Base-by-base conservation (phyloP, 2,113 vertebrate genomes). In the Atrichornis clamosus region DNA sequence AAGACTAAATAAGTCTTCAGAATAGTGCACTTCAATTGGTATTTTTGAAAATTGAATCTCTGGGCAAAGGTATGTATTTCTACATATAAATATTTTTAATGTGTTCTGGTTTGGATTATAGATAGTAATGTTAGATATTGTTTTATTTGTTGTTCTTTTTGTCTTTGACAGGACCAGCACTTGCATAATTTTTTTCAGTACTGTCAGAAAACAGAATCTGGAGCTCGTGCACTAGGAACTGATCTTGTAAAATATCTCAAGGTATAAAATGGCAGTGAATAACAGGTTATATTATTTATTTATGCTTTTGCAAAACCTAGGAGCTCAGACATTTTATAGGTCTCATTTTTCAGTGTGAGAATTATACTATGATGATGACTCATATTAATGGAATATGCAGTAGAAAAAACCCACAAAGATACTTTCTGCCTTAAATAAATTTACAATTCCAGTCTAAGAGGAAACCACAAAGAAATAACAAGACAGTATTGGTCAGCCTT, bases 121-220 rank as follows among this genome's bases (percentile, higher is more conserved):
- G 26, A 24, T 67, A 50, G 26, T 58, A 35, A 17, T 47, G n/a
- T 65, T 67, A 35, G 6, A 17, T 70, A 37, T 49, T 49, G 6
- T 74, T 79, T 77, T 83, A 89, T 62, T 91, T 85, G 13, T 90
- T 75, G 46, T 76, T 84, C 41, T 90, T 93, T 86, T 52, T 96
- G 55, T 72, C 89, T 64, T 53, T 78, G 37, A 19, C 91, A 99
- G 99, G 99, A 99, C 97, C 99, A 99, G 90, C 99, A 99, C 97
- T 98, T 99, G 96, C 98, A 99, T 97, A 99, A 99, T 96, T 99
- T 99, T 97, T 99, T 99, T 95, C 98, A 99, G 80, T 99, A 99
- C 98, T 99, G 99, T 98, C 99, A 99, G 96, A 98, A 97, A 97
- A 98, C 97, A 1, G 97, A 98, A 47, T 98, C 98, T 4, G 98